Conservation (phyloP, 2,888 invertebrate genomes). For the Leucozona laternaria region DNA sequence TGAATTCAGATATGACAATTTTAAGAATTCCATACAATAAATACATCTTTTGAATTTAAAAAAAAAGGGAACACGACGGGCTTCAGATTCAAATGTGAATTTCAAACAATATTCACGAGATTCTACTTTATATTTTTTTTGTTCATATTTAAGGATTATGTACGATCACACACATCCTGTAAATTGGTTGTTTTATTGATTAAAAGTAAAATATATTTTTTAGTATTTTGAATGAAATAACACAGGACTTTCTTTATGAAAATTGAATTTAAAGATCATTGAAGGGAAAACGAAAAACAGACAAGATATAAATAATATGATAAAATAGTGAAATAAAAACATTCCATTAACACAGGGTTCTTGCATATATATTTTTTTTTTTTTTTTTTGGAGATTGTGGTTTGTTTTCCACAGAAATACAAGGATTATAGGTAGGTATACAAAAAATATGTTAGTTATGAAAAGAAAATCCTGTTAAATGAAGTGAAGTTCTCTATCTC, state of each 20-base stretch:
- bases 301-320: neutral
- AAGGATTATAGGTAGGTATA: neutral
- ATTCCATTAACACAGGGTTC: conserved; percentile 56
- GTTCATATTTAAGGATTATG: neutral
- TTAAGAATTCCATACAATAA: neutral
- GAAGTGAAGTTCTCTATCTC: conserved; percentile 50
- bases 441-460: neutral
- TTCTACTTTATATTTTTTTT: neutral
- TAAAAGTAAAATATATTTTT: conserved; percentile 20
- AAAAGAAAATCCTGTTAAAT: conserved; percentile 59
- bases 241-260: neutral
- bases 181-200: conserved; percentile 37
- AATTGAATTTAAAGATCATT: conserved; percentile 50
- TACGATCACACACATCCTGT: neutral
- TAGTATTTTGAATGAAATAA: conserved; percentile 41
- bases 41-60: conserved; percentile 33
- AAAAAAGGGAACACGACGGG: neutral
- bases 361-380: no score
- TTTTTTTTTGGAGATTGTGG: neutral
- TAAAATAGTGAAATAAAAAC: conserved; percentile 52
- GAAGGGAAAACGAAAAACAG: neutral
- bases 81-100: conserved; percentile 39
- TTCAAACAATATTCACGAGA: conserved; percentile 13
- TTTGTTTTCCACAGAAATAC: neutral
- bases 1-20: neutral